These are phyloP conservation scores for Arctia plantaginis DNA, from an alignment of 2,888 invertebrate species.

Conservation along the genomic window DNA sequence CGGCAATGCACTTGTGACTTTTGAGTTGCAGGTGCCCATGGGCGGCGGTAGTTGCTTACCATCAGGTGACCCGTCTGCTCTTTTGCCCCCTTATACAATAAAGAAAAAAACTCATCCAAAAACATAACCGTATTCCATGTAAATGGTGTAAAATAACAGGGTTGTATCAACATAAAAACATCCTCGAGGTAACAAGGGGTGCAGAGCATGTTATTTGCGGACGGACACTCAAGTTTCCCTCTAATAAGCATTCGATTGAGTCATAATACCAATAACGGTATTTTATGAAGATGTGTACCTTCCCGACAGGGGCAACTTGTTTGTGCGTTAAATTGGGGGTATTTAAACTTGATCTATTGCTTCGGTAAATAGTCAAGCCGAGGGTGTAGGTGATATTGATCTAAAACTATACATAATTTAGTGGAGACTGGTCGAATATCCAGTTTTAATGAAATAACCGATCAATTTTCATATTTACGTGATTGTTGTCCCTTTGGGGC, in stretches of 20 bases:
- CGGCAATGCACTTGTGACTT: too few relatives aligned
- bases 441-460: slow-evolving; percentile 2
- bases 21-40: too few relatives aligned
- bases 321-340: slow-evolving; percentile 71
- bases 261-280: slow-evolving; percentile 76
- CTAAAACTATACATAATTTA: slow-evolving; percentile 34
- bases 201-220: slow-evolving; percentile 73
- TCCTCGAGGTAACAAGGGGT: slow-evolving; percentile 59
- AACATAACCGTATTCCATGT: slow-evolving; percentile 18
- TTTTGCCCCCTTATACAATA: too few relatives aligned
- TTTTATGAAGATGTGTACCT: slow-evolving; percentile 75
- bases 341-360: slow-evolving; percentile 77
- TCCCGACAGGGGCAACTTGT: slow-evolving; percentile 71
- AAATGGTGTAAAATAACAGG: slow-evolving; percentile 41
- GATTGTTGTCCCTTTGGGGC: neutral
- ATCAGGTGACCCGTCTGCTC: too few relatives aligned
- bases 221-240: slow-evolving; percentile 74
- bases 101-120: slow-evolving; percentile 20
- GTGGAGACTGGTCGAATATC: slow-evolving; percentile 29
- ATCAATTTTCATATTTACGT: neutral
- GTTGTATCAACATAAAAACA: slow-evolving; percentile 33
- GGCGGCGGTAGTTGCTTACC: too few relatives aligned
- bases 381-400: slow-evolving; percentile 34
- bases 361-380: slow-evolving; percentile 54
- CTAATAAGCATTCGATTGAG: slow-evolving; percentile 76